Evolutionary conservation across 2,797 vertebrate species (phyloP).

Genomic region (Sternotherus odoratus): DNA sequence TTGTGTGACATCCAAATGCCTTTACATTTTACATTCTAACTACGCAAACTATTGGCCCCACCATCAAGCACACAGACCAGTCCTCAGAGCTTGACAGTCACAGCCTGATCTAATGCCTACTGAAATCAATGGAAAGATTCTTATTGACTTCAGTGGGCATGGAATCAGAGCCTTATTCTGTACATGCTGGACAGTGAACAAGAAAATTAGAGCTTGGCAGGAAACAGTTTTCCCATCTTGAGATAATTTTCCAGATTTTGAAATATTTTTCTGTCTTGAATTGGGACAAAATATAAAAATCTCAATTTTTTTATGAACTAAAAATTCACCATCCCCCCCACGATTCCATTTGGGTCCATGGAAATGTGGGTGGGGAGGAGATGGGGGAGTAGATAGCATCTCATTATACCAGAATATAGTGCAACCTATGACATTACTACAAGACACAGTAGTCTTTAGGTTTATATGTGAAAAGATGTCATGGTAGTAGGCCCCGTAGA

Average conservation of each 20-base stretch:
- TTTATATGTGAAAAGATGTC: background rate
- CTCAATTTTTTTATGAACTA: background rate
- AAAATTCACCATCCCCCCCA: rapidly evolving
- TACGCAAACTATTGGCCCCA: constrained; percentile 50
- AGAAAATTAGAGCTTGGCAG: background rate
- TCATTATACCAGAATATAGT: background rate
- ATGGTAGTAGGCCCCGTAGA: background rate
- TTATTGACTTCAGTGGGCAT: background rate
- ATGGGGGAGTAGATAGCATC: background rate
- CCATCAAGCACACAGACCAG: background rate
- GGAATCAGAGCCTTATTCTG: background rate
- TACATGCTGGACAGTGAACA: background rate
- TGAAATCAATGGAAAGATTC: background rate
- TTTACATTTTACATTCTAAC: constrained; percentile 25
- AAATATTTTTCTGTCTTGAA: background rate
- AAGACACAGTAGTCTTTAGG: background rate
- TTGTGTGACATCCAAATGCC: constrained; percentile 59
- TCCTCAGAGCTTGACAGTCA: background rate
- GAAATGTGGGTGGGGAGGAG: background rate
- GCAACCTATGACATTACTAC: background rate
- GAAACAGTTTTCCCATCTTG: background rate
- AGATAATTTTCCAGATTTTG: background rate
- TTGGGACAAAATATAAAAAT: background rate
- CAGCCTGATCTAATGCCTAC: background rate
- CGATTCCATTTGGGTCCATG: background rate